Evolutionary conservation across 2,888 invertebrate genomes (phyloP).

Genomic region (Aphidoletes aphidimyza): DNA sequence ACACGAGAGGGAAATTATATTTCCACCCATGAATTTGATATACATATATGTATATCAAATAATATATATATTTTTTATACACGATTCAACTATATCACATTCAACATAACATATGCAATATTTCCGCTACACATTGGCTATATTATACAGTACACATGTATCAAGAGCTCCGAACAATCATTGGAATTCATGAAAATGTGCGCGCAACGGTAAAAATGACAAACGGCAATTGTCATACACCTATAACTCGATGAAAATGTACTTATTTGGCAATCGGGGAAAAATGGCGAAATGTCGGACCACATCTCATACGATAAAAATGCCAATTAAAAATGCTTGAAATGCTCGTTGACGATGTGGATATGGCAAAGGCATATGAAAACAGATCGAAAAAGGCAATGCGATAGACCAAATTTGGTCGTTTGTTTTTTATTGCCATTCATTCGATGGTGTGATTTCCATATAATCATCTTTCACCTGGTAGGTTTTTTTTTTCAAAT

Average conservation of each 20-base stretch:
- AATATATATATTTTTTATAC: too few species aligned
- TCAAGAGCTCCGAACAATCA: too few species aligned
- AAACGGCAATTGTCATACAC: not conserved
- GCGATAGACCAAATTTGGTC: too few species aligned
- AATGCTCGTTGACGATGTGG: too few species aligned
- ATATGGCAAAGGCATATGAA: too few species aligned
- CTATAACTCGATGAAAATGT: not conserved
- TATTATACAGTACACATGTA: not conserved
- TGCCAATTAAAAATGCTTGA: not conserved
- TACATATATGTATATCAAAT: not conserved
- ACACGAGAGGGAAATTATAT: not conserved
- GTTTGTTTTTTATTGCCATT: too few species aligned
- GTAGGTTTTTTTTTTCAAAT: not conserved
- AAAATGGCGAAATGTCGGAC: not conserved
- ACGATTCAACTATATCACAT: too few species aligned
- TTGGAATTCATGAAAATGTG: not conserved
- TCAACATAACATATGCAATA: slow-evolving; percentile 44
- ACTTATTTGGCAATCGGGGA: not conserved
- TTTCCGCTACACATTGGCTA: not conserved
- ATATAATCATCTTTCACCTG: not conserved
- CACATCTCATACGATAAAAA: not conserved
- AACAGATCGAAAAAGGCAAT: too few species aligned
- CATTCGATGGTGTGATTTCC: not conserved
- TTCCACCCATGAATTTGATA: slow-evolving; percentile 40
- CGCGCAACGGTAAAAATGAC: not conserved